Base-by-base conservation (phyloP, 2,113 vertebrate genomes). In the Vidua macroura region DNA sequence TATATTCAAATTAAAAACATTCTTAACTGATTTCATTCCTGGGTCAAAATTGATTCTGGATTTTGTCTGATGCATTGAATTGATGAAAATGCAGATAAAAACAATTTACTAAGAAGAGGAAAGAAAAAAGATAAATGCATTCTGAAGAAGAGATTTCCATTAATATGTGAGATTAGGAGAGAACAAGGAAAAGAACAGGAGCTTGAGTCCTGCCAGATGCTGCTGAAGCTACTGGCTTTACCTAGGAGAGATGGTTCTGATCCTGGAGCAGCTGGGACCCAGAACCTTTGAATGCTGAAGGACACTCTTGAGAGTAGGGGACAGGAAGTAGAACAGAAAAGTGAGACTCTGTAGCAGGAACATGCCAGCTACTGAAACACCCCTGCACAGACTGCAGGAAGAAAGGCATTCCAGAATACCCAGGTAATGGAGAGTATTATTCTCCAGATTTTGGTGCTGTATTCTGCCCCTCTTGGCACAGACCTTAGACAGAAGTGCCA, bases 401-500 rank as follows among this genome's bases (percentile, higher is more conserved):
- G 15, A 11, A 82, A 74, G 11, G 37, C 19, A 56, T 48, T 46
- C 15, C 55, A 31, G n/a, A 7, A 15, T 51, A 55, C 23, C 13
- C 48, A 25, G 12, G 6, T 10, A 41, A 23, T 28, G n/a, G 20
- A 59, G 20, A 3, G 1, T 2, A n/a, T 39, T 44, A 18, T 1
- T 13, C 24, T 64, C 46, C 48, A 82, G 60, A 27, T 31, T 53
- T 46, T 51, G 21, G 30, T 88, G 62, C 27, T 91, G 8, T 60
- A 18, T 75, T 81, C 35, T 69, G 28, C 15, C 68, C 25, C 46
- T 67, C 33, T 80, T 70, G 13, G 21, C 51, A 80, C 43, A 60
- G 37, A 53, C 20, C 16, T 28, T 1, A 49, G 28, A 33, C 33
- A 63, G 27, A 70, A 83, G 23, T 9, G 37, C 41, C 56, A 21